These are phyloP conservation scores for Saxidomus purpurata DNA, from an alignment of 1,140 invertebrate genomes.

Conservation along the genomic window DNA sequence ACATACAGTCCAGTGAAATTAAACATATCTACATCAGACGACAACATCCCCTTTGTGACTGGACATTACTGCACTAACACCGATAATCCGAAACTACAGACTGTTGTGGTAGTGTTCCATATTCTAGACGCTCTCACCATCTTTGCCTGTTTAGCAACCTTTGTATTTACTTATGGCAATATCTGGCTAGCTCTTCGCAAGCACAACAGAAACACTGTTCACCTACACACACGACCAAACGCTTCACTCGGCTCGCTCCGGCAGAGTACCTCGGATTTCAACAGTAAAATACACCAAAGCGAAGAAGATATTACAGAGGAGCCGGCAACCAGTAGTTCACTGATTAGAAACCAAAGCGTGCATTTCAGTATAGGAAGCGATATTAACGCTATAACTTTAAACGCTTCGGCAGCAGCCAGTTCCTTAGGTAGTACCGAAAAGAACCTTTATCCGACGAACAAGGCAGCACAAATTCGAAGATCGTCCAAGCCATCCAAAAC, in stretches of 20 bases:
- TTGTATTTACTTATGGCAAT: conserved; percentile 16
- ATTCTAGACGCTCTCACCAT: background rate
- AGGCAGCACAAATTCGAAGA: background rate
- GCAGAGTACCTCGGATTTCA: background rate
- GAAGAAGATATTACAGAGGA: background rate
- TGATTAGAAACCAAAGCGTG: background rate
- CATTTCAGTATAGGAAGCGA: conserved; percentile 2
- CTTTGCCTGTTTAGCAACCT: background rate
- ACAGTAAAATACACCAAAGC: background rate
- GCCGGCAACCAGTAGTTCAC: too few relatives aligned
- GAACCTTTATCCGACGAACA: background rate
- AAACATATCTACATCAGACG: background rate
- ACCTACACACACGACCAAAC: background rate
- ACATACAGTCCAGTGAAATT: conserved; percentile 32
- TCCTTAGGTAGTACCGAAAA: background rate
- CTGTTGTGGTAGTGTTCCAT: background rate
- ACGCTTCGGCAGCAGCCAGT: background rate
- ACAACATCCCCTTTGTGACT: background rate
- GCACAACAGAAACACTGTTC: conserved; percentile 18
- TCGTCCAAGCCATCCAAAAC: background rate
- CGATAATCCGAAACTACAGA: background rate
- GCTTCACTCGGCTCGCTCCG: too few relatives aligned
- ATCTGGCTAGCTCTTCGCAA: background rate
- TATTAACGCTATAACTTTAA: background rate
- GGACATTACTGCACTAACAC: conserved; percentile 49